Base-by-base conservation (phyloP, 2,888 invertebrate species). In the Drosophila peninsularis region DNA sequence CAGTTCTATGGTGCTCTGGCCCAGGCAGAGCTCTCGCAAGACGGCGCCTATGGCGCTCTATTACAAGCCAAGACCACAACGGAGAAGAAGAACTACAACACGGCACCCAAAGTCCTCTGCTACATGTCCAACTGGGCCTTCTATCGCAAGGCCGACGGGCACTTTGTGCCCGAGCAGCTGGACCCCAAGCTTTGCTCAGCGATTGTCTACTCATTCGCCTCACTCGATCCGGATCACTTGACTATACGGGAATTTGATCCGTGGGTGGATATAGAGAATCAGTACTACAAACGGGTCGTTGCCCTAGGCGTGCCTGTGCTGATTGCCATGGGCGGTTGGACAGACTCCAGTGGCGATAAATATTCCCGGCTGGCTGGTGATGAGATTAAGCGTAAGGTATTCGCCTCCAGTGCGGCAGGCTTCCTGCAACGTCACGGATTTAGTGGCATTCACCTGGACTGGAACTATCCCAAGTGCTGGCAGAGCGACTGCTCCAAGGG, bases 391-490 rank as follows among this genome's bases (percentile, higher is more conserved):
- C 94, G 97, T 14, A 93, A 94, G 34, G 95, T 95, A 53, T 97
- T 97, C 87, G 94, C 96, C 3, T 93, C 95, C 2, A 95, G 95
- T 61, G 93, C 95, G 0, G 94, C 96, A 1, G 94, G 94, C 21
- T 97, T 97, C 90, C 91, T 98, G 37, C 94, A 94, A 17, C 94
- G 94, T 73, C 94, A 97, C 88, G 95, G 95, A 44, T 98, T 98
- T 90, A 94, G 95, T 73, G 98, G 98, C 5, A 93, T 98, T 0
- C 98, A 98, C 85, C 91, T 98, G 27, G 98, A 98, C 87, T 98
- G 98, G 98, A 97, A 98, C 90, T 98, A 98, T 90, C 98, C 98
- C 0, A 96, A 96, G 69, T 98, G 97, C 87, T 97, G 97, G 97
- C 97, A 98, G 90, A 97, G 97, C 78, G 96, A 97, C 90, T 98